Evolutionary conservation across 2,888 invertebrate genomes (phyloP).

Genomic region (Rhaphigaster nebulosa): DNA sequence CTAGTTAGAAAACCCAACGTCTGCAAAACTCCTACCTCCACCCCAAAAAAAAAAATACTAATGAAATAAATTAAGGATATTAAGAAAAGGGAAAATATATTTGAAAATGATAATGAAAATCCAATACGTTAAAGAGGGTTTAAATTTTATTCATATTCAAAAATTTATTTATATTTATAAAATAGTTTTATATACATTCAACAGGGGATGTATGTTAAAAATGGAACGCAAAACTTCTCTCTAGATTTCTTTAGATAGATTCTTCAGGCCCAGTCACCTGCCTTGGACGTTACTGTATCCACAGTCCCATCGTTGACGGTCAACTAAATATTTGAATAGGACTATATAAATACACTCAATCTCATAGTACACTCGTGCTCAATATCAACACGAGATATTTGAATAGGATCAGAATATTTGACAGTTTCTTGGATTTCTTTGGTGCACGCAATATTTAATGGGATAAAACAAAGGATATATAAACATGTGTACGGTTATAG

Average conservation of each 20-base stretch:
- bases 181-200: background rate
- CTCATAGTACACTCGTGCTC: background rate
- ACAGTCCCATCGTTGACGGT: background rate
- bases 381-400: constrained; percentile 4
- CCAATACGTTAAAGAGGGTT: too few relatives aligned
- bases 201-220: background rate
- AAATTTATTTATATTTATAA: background rate
- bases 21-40: too few relatives aligned
- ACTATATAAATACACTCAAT: constrained; percentile 7
- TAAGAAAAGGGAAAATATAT: too few relatives aligned
- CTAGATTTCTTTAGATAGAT: background rate
- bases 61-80: too few relatives aligned
- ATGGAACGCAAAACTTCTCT: background rate
- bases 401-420: background rate
- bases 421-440: background rate
- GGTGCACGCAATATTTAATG: background rate
- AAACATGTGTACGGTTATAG: background rate
- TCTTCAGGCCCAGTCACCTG: background rate
- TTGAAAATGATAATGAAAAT: too few relatives aligned
- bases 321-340: constrained; percentile 38
- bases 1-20: too few relatives aligned
- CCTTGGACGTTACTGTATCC: background rate
- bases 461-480: background rate
- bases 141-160: background rate
- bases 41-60: too few relatives aligned